phyloP scores from a whole-genome alignment of 1,140 invertebrate genomes.

The Ylistrum balloti region DNA sequence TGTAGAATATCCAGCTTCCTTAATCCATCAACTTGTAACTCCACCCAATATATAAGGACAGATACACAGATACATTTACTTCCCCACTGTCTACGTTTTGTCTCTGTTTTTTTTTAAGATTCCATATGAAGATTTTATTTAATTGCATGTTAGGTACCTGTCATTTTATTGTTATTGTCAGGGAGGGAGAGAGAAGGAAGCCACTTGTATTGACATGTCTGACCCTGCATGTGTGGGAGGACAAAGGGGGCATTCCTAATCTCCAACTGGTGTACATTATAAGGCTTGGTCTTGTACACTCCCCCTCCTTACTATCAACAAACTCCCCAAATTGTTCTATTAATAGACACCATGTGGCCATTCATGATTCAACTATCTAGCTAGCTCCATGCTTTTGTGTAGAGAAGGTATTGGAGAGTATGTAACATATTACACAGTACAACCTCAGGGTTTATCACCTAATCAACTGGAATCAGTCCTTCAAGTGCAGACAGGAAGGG shows the following conservation, averaged over 20 bases:
- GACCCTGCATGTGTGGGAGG: not conserved
- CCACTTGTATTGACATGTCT: not conserved
- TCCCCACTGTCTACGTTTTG: no score
- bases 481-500: slow-evolving; percentile 32
- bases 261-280: not conserved
- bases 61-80: no score
- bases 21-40: no score
- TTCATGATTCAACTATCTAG: not conserved
- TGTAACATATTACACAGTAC: not conserved
- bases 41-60: no score
- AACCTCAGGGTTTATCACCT: not conserved
- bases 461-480: slow-evolving; percentile 30
- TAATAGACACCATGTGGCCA: slow-evolving; percentile 26
- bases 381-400: not conserved
- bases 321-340: not conserved
- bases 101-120: no score
- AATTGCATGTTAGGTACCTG: no score
- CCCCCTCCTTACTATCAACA: not conserved
- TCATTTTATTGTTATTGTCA: no score
- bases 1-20: no score
- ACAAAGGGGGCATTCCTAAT: not conserved
- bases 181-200: no score
- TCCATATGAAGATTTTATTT: no score
- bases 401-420: not conserved
- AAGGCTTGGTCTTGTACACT: not conserved